phyloP scores from a whole-genome alignment of 2,888 invertebrate species.

The Thecophora atra region DNA sequence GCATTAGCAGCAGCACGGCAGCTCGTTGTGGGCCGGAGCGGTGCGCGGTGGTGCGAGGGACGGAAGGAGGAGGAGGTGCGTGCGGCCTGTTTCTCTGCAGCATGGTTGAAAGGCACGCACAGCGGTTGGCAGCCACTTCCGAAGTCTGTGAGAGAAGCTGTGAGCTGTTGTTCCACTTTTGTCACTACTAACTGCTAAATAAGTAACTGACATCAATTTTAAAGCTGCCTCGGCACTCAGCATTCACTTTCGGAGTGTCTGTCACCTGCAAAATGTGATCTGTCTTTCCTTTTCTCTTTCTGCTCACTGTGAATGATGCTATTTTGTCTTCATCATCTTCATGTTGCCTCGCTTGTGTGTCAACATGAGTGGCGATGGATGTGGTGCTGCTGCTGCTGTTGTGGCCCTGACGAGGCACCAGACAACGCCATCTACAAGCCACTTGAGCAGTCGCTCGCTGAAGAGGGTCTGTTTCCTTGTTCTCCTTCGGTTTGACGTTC shows the following conservation, averaged over 20 bases:
- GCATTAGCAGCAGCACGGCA: conserved; percentile 11
- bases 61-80: not conserved
- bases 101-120: conserved; percentile 2
- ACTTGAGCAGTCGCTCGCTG: not conserved
- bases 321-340: not conserved
- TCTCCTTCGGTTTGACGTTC: conserved; percentile 23
- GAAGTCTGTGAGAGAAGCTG: not conserved
- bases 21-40: not conserved
- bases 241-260: conserved; percentile 6
- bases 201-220: not conserved
- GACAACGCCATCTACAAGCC: conserved; percentile 1
- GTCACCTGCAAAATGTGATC: not conserved
- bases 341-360: conserved; percentile 12
- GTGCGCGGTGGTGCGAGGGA: not conserved
- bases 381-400: not conserved
- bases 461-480: not conserved
- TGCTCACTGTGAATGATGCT: not conserved
- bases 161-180: not conserved
- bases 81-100: not conserved
- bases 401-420: not conserved
- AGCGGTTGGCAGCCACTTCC: conserved; percentile 13
- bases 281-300: conserved; percentile 10
- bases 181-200: not conserved
- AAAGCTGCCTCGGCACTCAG: not conserved
- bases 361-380: not conserved